These are phyloP conservation scores for Drosophila teissieri DNA, from an alignment of 1,140 invertebrate genomes.

Conservation along the genomic window DNA sequence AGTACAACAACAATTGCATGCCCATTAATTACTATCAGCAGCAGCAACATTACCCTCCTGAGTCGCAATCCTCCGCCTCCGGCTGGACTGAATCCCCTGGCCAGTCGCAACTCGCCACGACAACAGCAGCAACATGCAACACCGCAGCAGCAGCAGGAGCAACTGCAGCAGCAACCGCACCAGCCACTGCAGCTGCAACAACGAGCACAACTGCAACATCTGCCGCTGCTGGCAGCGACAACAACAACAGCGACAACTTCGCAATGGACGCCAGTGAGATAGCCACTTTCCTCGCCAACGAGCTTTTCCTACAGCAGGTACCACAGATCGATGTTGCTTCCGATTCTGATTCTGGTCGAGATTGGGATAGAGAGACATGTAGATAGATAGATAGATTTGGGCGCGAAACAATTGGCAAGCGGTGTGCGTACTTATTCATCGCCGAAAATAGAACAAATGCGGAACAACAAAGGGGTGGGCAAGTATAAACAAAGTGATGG, in stretches of 20 bases:
- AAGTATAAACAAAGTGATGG: constrained; percentile 48
- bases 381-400: constrained; percentile 15
- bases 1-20: constrained; percentile 40
- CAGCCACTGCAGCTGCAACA: constrained; percentile 24
- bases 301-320: constrained; percentile 92
- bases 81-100: constrained; percentile 18
- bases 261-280: constrained; percentile 91
- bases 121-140: constrained; percentile 33
- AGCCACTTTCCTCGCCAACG: constrained; percentile 91
- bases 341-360: constrained; percentile 1
- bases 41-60: constrained; percentile 35
- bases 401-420: constrained; percentile 42
- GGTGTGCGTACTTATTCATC: constrained; percentile 44
- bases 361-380: constrained; percentile 1
- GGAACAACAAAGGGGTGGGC: constrained; percentile 4
- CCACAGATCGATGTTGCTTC: constrained; percentile 19
- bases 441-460: constrained; percentile 25
- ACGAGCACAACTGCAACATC: constrained; percentile 12
- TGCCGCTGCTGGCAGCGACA: constrained; percentile 18
- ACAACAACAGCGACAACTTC: constrained; percentile 61
- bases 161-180: constrained; percentile 20
- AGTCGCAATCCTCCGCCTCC: no score
- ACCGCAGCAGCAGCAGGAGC: constrained; percentile 13
- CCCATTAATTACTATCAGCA: constrained; percentile 64
- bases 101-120: constrained; percentile 14